Conservation (phyloP, 2,113 vertebrate genomes). For the Myocastor coypus region DNA sequence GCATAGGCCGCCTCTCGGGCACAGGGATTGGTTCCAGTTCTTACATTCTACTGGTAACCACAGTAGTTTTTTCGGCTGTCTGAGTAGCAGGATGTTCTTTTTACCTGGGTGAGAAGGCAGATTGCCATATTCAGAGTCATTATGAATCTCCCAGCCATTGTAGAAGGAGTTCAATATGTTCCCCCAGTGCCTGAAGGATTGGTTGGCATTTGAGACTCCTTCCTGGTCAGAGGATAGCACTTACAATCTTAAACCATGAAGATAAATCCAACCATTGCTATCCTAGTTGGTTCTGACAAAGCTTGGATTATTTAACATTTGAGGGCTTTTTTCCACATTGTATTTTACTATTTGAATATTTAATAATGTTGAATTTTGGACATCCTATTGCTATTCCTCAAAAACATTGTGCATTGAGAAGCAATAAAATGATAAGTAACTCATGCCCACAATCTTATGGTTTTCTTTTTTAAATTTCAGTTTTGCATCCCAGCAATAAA, state of each 20-base stretch:
- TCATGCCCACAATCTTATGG: conserved; percentile 21
- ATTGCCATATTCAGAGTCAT: not conserved
- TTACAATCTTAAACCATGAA: not conserved
- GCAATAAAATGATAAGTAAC: conserved; percentile 83
- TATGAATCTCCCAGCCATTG: not conserved
- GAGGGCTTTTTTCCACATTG: conserved; percentile 50
- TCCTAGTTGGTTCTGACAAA: conserved; percentile 48
- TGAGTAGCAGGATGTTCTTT: not conserved
- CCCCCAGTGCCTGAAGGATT: not conserved
- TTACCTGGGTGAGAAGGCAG: not conserved
- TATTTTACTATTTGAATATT: conserved; percentile 70
- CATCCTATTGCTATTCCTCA: conserved; percentile 69
- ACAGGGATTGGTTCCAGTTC: not conserved
- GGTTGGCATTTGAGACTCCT: not conserved
- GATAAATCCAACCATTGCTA: not conserved
- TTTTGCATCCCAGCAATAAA: not conserved
- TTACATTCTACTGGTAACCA: not conserved
- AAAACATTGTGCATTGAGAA: conserved; percentile 72
- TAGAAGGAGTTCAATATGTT: not conserved
- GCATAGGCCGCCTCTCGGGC: not conserved
- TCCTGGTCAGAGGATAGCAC: not conserved
- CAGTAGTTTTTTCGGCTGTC: not conserved
- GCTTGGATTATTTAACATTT: conserved; percentile 52
- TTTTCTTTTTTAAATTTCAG: conserved; percentile 36
- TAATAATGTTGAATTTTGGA: conserved; percentile 76